Conservation (phyloP, 2,888 invertebrate species). For the Aspidapion aeneum region DNA sequence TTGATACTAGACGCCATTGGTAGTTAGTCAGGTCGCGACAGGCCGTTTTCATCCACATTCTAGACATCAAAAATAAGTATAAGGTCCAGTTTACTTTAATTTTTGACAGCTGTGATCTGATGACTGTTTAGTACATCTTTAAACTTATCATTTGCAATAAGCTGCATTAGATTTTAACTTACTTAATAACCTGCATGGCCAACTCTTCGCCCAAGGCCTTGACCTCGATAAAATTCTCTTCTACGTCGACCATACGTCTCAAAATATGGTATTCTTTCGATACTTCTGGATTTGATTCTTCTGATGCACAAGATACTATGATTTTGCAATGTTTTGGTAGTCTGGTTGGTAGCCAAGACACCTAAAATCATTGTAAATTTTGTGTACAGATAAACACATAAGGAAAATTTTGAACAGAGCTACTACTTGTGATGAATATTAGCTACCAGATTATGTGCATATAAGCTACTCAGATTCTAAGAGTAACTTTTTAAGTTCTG, state of each 20-base stretch:
- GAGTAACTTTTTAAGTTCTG: too few relatives aligned
- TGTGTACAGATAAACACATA: too few relatives aligned
- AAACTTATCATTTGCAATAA: neutral
- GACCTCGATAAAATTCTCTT: constrained; percentile 87
- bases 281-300: constrained; percentile 81
- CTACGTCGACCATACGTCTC: constrained; percentile 82
- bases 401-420: too few relatives aligned
- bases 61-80: constrained; percentile 45
- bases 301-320: constrained; percentile 87
- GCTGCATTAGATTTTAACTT: constrained; percentile 32
- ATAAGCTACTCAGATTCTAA: too few relatives aligned
- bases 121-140: neutral
- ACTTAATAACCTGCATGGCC: constrained; percentile 88
- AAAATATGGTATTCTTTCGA: constrained; percentile 84
- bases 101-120: neutral
- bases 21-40: constrained; percentile 86
- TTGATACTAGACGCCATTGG: constrained; percentile 92
- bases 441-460: too few relatives aligned
- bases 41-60: constrained; percentile 90
- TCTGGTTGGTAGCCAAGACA: constrained; percentile 93
- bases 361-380: constrained; percentile 38
- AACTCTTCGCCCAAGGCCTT: constrained; percentile 87
- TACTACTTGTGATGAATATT: too few relatives aligned
- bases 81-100: constrained; percentile 7
- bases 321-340: constrained; percentile 86